Conservation (phyloP, 2,113 vertebrate genomes). For the Solea solea region DNA sequence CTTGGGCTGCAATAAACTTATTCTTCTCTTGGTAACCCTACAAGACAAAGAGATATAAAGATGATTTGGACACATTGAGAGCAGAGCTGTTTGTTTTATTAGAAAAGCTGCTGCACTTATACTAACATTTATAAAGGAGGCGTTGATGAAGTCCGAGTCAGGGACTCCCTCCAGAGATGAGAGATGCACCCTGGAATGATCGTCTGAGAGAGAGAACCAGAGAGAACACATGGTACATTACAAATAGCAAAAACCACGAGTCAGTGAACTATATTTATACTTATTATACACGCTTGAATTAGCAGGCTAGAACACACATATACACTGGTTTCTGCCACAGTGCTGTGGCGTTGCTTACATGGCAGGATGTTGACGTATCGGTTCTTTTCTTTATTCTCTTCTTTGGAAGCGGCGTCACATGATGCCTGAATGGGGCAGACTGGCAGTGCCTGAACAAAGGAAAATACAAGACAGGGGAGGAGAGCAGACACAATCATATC, state of each 20-base stretch:
- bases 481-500: background rate
- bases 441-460: constrained; percentile 88
- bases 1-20: constrained; percentile 98
- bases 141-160: constrained; percentile 98
- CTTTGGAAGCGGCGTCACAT: constrained; percentile 96
- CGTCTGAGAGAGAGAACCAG: constrained; percentile 81
- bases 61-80: background rate
- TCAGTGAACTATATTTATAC: too few relatives aligned
- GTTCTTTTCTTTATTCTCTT: constrained; percentile 99
- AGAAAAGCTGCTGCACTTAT: constrained; percentile 1
- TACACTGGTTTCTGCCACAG: background rate
- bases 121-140: constrained; percentile 97
- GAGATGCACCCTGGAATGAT: constrained; percentile 96
- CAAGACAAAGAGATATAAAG: background rate
- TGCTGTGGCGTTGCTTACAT: constrained; percentile 83
- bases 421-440: constrained; percentile 96
- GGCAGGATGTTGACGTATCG: constrained; percentile 98
- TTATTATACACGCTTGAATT: background rate
- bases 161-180: constrained; percentile 95
- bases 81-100: background rate
- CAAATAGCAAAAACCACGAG: background rate
- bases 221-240: background rate
- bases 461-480: background rate
- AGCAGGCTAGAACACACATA: too few relatives aligned
- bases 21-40: constrained; percentile 99